These are phyloP conservation scores for Misgurnus anguillicaudatus DNA, from an alignment of 2,113 vertebrate species.

Conservation along the genomic window DNA sequence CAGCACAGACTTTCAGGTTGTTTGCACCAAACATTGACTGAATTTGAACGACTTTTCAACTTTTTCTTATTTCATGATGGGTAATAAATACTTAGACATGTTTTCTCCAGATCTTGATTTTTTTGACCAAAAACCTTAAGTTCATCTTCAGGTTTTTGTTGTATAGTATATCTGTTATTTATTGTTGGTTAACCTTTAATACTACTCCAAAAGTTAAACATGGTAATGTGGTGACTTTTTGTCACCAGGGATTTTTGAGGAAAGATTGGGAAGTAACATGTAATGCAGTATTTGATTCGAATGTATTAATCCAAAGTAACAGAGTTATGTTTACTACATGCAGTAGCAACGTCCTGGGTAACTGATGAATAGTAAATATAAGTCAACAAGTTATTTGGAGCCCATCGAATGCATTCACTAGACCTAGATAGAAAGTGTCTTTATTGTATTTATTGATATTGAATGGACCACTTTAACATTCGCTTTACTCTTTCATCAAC, in stretches of 20 bases:
- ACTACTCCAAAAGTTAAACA: background rate
- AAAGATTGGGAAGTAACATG: slow-evolving; percentile 10
- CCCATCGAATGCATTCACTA: background rate
- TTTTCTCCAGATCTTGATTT: slow-evolving; percentile 32
- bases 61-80: background rate
- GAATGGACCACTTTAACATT: background rate
- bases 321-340: background rate
- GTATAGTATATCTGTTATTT: background rate
- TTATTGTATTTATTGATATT: background rate
- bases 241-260: background rate
- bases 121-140: slow-evolving; percentile 16
- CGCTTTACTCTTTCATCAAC: background rate
- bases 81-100: background rate
- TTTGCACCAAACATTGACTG: background rate
- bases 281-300: slow-evolving; percentile 11
- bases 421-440: background rate
- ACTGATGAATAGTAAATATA: background rate
- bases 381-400: background rate
- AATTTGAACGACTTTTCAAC: background rate
- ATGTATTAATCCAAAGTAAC: background rate
- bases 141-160: background rate
- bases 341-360: background rate
- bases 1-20: slow-evolving; percentile 17
- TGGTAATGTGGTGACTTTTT: slow-evolving; percentile 5
- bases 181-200: background rate